phyloP scores from a whole-genome alignment of 1,140 invertebrate genomes.

The Helicorthomorpha holstii region DNA sequence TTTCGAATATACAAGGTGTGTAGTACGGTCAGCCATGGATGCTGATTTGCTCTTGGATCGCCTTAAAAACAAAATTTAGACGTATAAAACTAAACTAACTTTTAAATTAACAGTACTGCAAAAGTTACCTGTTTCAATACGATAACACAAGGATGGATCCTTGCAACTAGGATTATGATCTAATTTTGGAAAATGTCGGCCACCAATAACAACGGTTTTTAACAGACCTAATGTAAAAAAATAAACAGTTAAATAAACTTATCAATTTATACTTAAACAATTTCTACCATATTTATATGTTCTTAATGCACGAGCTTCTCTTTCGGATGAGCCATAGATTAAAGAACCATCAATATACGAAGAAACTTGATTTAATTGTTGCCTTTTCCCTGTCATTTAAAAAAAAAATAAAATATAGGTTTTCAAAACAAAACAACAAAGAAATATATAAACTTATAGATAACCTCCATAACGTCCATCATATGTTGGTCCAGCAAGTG shows the following conservation, averaged over 20 bases:
- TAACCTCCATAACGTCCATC: constrained; percentile 20
- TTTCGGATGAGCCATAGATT: constrained; percentile 40
- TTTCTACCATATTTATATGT: constrained; percentile 18
- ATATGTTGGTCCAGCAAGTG: constrained; percentile 28
- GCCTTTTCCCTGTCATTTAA: not conserved
- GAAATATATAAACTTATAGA: not conserved
- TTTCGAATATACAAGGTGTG: constrained; percentile 35
- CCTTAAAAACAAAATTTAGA: constrained; percentile 15
- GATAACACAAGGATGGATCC: not conserved
- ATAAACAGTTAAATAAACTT: no score
- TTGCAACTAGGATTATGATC: not conserved
- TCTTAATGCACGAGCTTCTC: constrained; percentile 10
- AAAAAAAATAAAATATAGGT: not conserved
- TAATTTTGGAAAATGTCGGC: not conserved
- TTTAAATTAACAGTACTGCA: not conserved
- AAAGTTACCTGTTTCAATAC: not conserved
- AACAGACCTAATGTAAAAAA: no score
- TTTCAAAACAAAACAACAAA: not conserved
- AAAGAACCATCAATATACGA: constrained; percentile 41
- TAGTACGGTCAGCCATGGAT: constrained; percentile 33
- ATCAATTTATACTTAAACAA: no score
- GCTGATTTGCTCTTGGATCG: constrained; percentile 35
- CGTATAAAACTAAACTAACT: not conserved
- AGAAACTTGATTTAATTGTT: constrained; percentile 45
- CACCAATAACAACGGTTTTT: no score